These are phyloP conservation scores for Synergus japonicus DNA, from an alignment of 2,888 invertebrate species.

Conservation along the genomic window DNA sequence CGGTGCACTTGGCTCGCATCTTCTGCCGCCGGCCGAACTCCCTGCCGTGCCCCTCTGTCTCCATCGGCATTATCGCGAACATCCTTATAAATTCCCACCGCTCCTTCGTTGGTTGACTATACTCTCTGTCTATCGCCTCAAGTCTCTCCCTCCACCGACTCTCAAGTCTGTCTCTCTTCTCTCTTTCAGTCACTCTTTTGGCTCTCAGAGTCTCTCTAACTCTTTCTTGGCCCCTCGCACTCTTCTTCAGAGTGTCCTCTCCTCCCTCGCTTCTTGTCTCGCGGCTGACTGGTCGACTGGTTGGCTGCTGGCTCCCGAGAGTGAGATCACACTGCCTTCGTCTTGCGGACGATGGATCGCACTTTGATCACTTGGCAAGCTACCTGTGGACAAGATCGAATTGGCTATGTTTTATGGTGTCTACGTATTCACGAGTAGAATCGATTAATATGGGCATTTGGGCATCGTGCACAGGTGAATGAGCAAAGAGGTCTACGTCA, in stretches of 20 bases:
- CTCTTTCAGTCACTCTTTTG: constrained; percentile 53
- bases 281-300: constrained; percentile 54
- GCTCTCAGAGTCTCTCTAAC: constrained; percentile 47
- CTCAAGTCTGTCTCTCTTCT: constrained; percentile 56
- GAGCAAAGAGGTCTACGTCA: constrained; percentile 7
- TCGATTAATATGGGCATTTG: constrained; percentile 27
- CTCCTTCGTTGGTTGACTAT: constrained; percentile 68
- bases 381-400: constrained; percentile 55
- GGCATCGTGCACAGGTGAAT: neutral
- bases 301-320: constrained; percentile 59
- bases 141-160: constrained; percentile 57
- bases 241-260: constrained; percentile 57
- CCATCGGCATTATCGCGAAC: constrained; percentile 78
- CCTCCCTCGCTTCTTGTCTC: constrained; percentile 63
- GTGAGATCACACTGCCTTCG: constrained; percentile 65
- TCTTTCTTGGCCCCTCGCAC: constrained; percentile 47
- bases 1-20: constrained; percentile 77
- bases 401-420: constrained; percentile 54
- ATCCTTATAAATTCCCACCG: constrained; percentile 78
- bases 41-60: constrained; percentile 77
- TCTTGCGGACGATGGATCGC: constrained; percentile 52
- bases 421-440: constrained; percentile 42
- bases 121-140: constrained; percentile 59
- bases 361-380: constrained; percentile 51
- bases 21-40: constrained; percentile 83